Percentiles rank a stretch among this genome's conserved stretches.
These are phyloP conservation scores for Centropristis striata DNA, from an alignment of 2,113 vertebrate species.

Conservation along the genomic window DNA sequence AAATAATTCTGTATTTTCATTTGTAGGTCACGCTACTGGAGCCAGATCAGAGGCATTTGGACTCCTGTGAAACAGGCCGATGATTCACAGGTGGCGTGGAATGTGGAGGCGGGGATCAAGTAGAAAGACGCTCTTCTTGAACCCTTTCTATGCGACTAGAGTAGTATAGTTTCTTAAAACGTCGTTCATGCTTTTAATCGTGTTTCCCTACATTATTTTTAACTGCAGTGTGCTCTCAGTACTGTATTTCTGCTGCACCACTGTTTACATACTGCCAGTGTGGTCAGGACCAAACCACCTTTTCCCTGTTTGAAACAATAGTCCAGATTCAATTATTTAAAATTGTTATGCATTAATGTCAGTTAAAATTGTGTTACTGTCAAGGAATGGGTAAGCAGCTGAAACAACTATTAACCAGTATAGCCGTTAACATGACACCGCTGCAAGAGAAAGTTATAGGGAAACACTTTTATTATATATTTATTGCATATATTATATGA, in stretches of 20 bases:
- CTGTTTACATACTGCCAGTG: background rate
- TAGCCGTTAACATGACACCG: no score
- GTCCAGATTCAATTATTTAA: no score
- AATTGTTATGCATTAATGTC: background rate
- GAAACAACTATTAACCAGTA: no score
- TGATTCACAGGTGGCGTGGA: fast-evolving
- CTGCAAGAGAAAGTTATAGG: background rate
- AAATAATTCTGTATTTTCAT: constrained; percentile 2
- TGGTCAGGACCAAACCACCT: no score
- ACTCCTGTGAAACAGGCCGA: fast-evolving
- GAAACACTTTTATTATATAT: background rate
- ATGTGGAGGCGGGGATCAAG: fast-evolving
- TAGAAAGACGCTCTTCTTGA: background rate
- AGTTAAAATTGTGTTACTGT: no score
- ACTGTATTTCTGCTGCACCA: background rate
- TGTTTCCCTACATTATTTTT: background rate
- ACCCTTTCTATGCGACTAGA: background rate
- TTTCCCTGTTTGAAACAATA: background rate
- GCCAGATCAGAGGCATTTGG: fast-evolving
- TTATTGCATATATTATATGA: background rate
- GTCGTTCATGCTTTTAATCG: background rate
- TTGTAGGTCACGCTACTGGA: background rate
- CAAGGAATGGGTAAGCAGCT: no score
- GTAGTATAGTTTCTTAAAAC: no score
- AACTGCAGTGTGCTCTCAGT: background rate